Conservation (phyloP, 1,140 invertebrate species). For the Musca domestica region DNA sequence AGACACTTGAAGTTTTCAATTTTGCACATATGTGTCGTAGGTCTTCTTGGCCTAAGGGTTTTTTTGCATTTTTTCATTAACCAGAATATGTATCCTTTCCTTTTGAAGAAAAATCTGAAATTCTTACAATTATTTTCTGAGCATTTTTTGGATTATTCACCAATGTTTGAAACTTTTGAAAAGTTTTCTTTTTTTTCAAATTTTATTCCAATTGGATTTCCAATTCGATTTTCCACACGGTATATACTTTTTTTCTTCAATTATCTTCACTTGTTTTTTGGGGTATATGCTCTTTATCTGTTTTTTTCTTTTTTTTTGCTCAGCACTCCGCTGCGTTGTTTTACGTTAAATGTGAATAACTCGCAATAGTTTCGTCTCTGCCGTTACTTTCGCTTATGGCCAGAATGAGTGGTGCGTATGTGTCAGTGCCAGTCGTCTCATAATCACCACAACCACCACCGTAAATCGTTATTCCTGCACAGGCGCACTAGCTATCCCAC, state of each 20-base stretch:
- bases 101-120: not conserved
- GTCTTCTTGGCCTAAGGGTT: slow-evolving; percentile 9
- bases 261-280: not conserved
- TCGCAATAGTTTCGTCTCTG: no score
- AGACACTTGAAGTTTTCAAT: not conserved
- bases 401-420: no score
- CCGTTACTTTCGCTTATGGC: no score
- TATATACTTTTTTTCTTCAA: no score
- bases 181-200: not conserved
- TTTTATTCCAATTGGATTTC: not conserved
- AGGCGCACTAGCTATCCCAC: not conserved
- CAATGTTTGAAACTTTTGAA: not conserved
- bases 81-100: not conserved
- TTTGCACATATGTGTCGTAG: slow-evolving; percentile 10
- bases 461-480: not conserved
- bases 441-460: slow-evolving; percentile 7
- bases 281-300: no score
- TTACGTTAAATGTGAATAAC: slow-evolving; percentile 8
- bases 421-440: not conserved
- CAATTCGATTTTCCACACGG: no score
- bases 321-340: not conserved
- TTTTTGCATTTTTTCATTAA: not conserved
- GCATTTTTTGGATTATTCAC: no score
- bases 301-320: not conserved
- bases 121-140: no score